Evolutionary conservation across 2,797 vertebrate species (phyloP), one percentile per base, ranked within the genome.

Genomic region (Monodelphis domestica): DNA sequence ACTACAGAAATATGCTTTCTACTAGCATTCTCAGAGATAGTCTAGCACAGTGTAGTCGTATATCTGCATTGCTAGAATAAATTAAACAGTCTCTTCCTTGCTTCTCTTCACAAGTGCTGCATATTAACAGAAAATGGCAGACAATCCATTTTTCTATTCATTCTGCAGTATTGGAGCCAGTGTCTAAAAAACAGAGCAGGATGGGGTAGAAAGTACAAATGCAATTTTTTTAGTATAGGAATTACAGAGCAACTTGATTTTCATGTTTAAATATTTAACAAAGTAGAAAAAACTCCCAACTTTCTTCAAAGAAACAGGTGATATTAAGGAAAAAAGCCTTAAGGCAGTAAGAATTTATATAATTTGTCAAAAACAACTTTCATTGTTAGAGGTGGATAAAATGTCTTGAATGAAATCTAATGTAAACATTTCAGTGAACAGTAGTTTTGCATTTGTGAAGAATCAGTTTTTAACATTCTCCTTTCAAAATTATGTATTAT

Each of bases 121-220:
- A 96, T 96, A 97, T 96, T 90, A 97, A 96, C 96, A 98, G 95
- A 97, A 97, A 95, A 95, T 57, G 94, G 93, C 95, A 93, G 97
- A 94, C 94, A 95, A 94, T 95, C 89, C 96, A 92, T 55, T 78
- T 59, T 91, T 84, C 95, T 94, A 70, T 89, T 99, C 98, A 99
- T 98, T 99, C 99, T 70, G 98, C 98, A 96, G 99, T 98, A 94
- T 98, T 99, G 96, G 99, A 99, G 96, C 99, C 99, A 57, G 99
- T 99, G 98, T 99, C 99, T 99, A 97, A 92, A 97, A 89, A 95
- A 97, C 92, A 98, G 92, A 96, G 55, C 33, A 95, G 59, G 38
- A 9, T 50, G 3, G 70, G 70, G 70, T 84, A 94, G 6, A 93
- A 88, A 95, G 53, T 45, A 51, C 95, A 89, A 98, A 57, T 91